Evolutionary conservation across 2,113 vertebrate genomes (phyloP).

Genomic region (Myanophis thanlyinensis): DNA sequence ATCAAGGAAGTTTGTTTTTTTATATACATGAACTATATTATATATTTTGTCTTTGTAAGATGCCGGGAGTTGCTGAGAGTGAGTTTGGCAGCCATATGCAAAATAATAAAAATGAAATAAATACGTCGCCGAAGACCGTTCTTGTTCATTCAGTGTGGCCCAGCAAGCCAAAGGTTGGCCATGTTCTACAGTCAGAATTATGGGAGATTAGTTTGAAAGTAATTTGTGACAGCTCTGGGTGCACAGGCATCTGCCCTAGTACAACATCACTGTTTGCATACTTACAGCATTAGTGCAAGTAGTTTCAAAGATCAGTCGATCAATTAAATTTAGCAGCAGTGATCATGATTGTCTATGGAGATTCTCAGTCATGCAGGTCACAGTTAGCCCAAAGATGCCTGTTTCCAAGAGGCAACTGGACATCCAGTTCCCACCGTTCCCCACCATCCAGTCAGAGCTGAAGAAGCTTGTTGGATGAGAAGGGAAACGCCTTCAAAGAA

Average conservation of each 20-base stretch:
- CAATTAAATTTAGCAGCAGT: background rate
- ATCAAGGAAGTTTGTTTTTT: background rate
- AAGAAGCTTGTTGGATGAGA: too few relatives aligned
- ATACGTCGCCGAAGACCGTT: background rate
- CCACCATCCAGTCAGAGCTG: too few relatives aligned
- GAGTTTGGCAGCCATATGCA: too few relatives aligned
- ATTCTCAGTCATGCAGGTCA: too few relatives aligned
- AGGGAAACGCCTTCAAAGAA: too few relatives aligned
- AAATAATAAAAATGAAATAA: too few relatives aligned
- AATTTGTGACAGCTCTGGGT: background rate
- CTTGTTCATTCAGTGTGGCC: background rate
- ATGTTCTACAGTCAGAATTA: background rate
- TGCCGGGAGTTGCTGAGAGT: too few relatives aligned
- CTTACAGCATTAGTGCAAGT: background rate
- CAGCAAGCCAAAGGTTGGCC: background rate
- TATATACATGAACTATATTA: background rate
- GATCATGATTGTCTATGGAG: background rate
- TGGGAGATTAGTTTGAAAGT: background rate
- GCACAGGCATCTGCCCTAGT: too few relatives aligned
- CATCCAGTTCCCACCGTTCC: too few relatives aligned
- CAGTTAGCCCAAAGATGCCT: too few relatives aligned
- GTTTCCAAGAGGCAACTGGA: too few relatives aligned
- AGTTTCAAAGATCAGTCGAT: background rate
- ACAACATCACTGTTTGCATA: background rate
- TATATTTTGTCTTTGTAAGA: background rate